These are phyloP conservation scores for Oscheius sp. DNA, from an alignment of 2,888 invertebrate species.

Conservation along the genomic window DNA sequence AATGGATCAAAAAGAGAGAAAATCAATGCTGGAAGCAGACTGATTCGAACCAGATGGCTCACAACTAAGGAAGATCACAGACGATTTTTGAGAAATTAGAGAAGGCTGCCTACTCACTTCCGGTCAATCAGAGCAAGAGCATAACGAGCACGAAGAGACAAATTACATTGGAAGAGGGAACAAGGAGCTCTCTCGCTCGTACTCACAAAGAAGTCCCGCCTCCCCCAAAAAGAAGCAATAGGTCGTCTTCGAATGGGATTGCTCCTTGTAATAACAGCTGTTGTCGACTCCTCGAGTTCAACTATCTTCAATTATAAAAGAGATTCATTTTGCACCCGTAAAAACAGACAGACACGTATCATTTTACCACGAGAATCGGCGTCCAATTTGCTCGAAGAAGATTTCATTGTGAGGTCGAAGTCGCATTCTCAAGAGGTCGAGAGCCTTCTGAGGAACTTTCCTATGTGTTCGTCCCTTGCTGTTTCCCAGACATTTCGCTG, in stretches of 20 bases:
- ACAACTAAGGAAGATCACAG: neutral
- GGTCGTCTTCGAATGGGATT: constrained; percentile 5
- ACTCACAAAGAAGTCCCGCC: too few species aligned
- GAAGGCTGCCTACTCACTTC: neutral
- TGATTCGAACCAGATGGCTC: constrained; percentile 12
- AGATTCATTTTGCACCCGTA: constrained; percentile 13
- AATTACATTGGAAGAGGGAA: too few species aligned
- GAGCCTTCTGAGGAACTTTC: neutral
- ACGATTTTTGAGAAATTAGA: constrained; percentile 19
- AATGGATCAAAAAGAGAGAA: constrained; percentile 23
- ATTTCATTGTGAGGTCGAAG: constrained; percentile 6
- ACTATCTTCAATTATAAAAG: neutral
- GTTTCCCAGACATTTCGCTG: constrained; percentile 60
- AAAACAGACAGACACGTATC: neutral
- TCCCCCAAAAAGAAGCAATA: neutral
- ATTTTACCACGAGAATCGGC: constrained; percentile 16
- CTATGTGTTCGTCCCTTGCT: constrained; percentile 50
- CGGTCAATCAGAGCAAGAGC: too few species aligned
- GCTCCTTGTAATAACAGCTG: constrained; percentile 15
- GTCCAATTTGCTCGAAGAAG: neutral
- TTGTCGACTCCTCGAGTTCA: too few species aligned
- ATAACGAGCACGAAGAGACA: neutral
- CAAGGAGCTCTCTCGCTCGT: too few species aligned
- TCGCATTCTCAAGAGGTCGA: neutral
- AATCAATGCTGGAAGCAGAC: constrained; percentile 5